phyloP scores from a whole-genome alignment of 2,113 vertebrate species.

The Ascaphus truei region DNA sequence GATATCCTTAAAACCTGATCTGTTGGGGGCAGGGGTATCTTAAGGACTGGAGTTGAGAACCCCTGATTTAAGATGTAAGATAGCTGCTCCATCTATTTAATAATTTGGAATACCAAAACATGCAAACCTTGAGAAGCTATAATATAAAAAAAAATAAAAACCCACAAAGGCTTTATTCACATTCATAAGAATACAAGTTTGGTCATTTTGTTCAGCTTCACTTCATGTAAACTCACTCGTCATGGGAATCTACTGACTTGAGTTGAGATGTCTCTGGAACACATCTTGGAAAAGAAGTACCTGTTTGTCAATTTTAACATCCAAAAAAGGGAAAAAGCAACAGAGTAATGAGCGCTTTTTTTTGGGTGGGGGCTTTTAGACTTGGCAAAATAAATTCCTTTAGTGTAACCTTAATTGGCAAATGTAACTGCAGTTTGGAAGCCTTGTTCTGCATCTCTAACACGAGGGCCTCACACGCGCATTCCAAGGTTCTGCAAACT shows the following conservation, averaged over 20 bases:
- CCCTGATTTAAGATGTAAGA: no score
- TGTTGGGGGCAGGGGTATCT: no score
- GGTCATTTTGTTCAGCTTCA: neutral
- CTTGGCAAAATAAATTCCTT: neutral
- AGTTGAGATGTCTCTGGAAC: conserved; percentile 19
- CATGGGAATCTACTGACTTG: neutral
- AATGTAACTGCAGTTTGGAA: neutral
- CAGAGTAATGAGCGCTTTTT: neutral
- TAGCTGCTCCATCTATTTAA: no score
- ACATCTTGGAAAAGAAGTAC: conserved; percentile 23
- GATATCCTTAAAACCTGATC: no score
- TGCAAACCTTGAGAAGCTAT: neutral
- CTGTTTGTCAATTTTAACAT: conserved; percentile 15
- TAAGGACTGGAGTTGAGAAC: no score
- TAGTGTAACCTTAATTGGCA: neutral
- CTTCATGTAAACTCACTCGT: neutral
- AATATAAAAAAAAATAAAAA: neutral
- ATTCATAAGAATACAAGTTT: neutral
- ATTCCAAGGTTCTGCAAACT: no score
- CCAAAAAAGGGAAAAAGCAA: conserved; percentile 22
- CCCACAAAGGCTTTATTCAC: neutral
- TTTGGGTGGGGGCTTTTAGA: no score
- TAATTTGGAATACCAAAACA: neutral
- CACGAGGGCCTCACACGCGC: neutral
- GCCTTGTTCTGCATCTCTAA: neutral